phyloP scores from a whole-genome alignment of 2,888 invertebrate genomes.

The Heliconius ismenius region DNA sequence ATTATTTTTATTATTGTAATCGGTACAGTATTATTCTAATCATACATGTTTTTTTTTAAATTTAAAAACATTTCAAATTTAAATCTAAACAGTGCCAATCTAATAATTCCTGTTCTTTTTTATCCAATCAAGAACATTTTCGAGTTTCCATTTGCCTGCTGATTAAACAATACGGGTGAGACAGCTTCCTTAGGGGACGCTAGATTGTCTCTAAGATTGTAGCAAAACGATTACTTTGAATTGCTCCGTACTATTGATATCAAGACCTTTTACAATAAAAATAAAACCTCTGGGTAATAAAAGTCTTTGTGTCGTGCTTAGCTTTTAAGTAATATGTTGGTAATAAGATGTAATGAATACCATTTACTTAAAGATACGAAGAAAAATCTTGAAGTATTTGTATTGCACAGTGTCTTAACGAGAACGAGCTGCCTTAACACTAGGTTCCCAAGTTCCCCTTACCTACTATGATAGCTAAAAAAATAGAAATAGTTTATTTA shows the following conservation, averaged over 20 bases:
- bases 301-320: neutral
- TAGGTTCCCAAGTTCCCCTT: too few relatives aligned
- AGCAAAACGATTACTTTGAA: slow-evolving; percentile 29
- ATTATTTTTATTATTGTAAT: too few relatives aligned
- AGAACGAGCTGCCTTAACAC: too few relatives aligned
- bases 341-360: too few relatives aligned
- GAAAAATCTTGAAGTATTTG: too few relatives aligned
- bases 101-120: neutral
- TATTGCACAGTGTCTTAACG: too few relatives aligned
- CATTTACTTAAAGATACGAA: too few relatives aligned
- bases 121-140: slow-evolving; percentile 22
- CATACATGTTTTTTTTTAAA: too few relatives aligned
- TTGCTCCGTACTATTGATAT: slow-evolving; percentile 19
- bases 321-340: neutral
- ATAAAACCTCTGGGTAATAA: neutral
- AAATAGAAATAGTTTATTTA: neutral
- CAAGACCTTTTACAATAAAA: slow-evolving; percentile 11
- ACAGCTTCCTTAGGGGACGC: slow-evolving; percentile 22
- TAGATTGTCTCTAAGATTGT: slow-evolving; percentile 33
- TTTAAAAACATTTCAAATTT: neutral
- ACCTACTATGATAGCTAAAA: too few relatives aligned
- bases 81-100: neutral
- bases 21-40: too few relatives aligned
- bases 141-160: slow-evolving; percentile 24
- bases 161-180: slow-evolving; percentile 30